phyloP scores from a whole-genome alignment of 2,888 invertebrate species.

The Heterodera filipjevi region DNA sequence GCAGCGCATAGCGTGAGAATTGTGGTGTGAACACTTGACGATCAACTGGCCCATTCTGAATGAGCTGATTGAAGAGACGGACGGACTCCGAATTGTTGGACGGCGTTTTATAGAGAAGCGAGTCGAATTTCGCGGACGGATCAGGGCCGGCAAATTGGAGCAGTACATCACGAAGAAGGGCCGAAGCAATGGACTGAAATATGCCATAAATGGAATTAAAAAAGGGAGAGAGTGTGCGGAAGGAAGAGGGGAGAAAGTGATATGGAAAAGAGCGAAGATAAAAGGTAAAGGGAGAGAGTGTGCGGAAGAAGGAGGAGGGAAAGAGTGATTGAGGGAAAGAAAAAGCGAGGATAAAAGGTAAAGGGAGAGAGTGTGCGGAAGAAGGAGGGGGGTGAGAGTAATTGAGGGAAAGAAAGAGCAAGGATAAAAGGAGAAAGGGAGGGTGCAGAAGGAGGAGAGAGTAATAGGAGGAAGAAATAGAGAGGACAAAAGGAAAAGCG shows the following conservation, averaged over 20 bases:
- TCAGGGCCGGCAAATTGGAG: background rate
- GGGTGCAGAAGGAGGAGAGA: no score
- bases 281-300: no score
- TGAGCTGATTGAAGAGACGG: background rate
- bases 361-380: no score
- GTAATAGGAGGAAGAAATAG: no score
- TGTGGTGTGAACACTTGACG: background rate
- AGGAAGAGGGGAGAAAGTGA: background rate
- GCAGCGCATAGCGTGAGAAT: background rate
- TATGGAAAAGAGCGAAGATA: background rate
- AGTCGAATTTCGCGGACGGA: background rate
- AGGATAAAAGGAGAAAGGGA: no score
- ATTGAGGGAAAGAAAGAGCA: no score
- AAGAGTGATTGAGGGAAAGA: background rate
- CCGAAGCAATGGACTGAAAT: background rate
- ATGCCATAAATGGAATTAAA: background rate
- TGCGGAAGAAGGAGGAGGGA: background rate
- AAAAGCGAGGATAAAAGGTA: no score
- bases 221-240: background rate
- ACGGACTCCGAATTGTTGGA: conserved; percentile 8
- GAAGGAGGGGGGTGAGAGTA: no score
- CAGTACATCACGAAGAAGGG: background rate
- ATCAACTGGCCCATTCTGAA: background rate
- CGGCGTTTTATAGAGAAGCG: conserved; percentile 3
- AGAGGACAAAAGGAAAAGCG: no score